These are phyloP conservation scores for Orientallactaga sibirica DNA, from an alignment of 2,797 vertebrate species.

Conservation along the genomic window DNA sequence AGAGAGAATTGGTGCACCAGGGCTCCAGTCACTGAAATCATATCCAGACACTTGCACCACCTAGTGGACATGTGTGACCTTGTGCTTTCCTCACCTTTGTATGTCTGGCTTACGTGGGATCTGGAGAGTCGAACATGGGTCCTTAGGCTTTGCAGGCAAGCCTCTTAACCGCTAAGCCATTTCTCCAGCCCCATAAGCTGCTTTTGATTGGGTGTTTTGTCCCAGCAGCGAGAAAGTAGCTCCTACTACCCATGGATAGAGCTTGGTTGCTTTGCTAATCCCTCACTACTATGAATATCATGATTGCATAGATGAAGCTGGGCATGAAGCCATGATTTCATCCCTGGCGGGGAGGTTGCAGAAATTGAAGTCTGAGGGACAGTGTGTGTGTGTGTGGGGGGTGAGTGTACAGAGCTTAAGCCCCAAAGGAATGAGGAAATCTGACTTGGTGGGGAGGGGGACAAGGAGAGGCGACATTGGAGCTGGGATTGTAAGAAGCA, in stretches of 20 bases:
- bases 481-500: background rate
- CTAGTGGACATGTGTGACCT: no score
- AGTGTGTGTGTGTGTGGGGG: background rate
- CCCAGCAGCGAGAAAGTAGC: no score
- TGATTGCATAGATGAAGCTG: background rate
- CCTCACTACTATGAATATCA: slow-evolving; percentile 4
- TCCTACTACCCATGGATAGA: background rate
- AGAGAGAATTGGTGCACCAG: no score
- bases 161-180: no score
- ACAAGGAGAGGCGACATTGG: background rate
- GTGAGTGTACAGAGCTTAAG: background rate
- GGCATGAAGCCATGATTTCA: background rate
- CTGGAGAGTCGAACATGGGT: no score
- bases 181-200: no score
- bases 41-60: no score
- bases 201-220: no score
- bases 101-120: no score
- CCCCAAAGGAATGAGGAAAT: background rate
- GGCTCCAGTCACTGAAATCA: no score
- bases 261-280: background rate
- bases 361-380: background rate
- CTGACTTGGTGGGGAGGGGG: background rate
- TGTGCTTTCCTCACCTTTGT: no score
- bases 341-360: background rate
- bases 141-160: no score